Evolutionary conservation across 2,797 vertebrate species (phyloP), one percentile per base, ranked within the genome.

Genomic region (Discoglossus pictus): DNA sequence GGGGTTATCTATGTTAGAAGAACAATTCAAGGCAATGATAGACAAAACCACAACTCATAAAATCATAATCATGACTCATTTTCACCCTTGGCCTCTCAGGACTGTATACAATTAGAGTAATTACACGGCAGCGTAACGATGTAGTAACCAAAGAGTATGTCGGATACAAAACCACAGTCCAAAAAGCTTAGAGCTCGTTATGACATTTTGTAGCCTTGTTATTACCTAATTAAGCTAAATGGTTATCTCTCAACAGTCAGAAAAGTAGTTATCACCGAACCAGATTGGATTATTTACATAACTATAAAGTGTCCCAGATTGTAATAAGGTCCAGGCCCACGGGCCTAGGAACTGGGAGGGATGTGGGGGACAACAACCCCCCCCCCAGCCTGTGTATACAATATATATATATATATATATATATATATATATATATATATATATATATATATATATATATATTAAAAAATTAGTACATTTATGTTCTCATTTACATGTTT

Each of bases 21-120:
- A n/a, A n/a, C n/a, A n/a, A n/a, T n/a, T n/a, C n/a, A n/a, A n/a
- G n/a, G n/a, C n/a, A n/a, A n/a, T n/a, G 42, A 47, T 27, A 15
- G 31, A 44, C 42, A 55, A 55, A 61, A 54, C 34, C 21, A 55
- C 58, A 53, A 10, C 47, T 46, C 39, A 11, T 68, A 52, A 46
- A 61, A 54, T 18, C 31, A 17, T 61, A 43, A 68, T 54, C 43
- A 67, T 35, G 59, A 70, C 51, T 62, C 55, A 70, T 70, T 35
- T 50, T 54, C 34, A 47, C 7, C 47, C 44, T 47, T 53, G 27
- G 48, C 39, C 18, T 61, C 38, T 61, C 27, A 54, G 20, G 61
- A 39, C 25, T 42, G 2, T 44, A 46, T 53, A 27, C 48, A 68
- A 68, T 53, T 61, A 61, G 27, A 7, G 7, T 61, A 68, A 61